Base-by-base conservation (phyloP, 2,888 invertebrate genomes). In the Drosophila vallismaia region DNA sequence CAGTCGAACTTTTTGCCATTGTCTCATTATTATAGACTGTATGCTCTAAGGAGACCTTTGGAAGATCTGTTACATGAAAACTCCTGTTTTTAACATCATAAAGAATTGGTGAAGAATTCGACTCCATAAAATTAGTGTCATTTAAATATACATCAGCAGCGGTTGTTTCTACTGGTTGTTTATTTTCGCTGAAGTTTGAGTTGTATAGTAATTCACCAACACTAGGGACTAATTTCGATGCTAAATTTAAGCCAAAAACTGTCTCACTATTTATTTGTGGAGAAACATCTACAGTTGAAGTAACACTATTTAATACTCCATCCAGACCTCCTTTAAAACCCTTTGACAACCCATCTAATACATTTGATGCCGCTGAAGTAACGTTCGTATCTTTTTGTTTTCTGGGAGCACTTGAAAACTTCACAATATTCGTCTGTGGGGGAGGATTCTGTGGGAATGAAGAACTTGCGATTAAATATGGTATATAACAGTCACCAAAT, bases 301-400 rank as follows among this genome's bases (percentile, higher is more conserved):
- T 81, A 8, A 83, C 88, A 4, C 86, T 83, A 59, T 81, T 82
- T 0, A 90, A 60, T 2, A 91, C 90, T 2, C 90, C 90, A 62
- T 90, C 91, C 3, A 91, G 57, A 0, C 90, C 90, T 6, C 87
- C 90, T 38, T 89, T 91, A 0, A 91, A 31, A 4, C 91, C 91
- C 12, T 90, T 90, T 0, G 91, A 91, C 0, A 91, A 68, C 3
- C 89, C 90, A 10, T 81, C 89, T 33, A 91, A 68, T 63, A 90
- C 79, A 62, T 76, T 87, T n/a, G 81, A 78, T 82, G 71, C 90
- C 75, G 12, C 90, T 75, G 12, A 80, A 75, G 50, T 49, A 8
- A 68, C 88, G 5, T 87, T 88, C 14, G 88, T 89, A 7, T 88
- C 83, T 57, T 69, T 76, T 84, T 87, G 74, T 36, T 72, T 66